phyloP scores from a whole-genome alignment of 92 coral and sea anemone species.

The Anthopleura xanthogrammica region DNA sequence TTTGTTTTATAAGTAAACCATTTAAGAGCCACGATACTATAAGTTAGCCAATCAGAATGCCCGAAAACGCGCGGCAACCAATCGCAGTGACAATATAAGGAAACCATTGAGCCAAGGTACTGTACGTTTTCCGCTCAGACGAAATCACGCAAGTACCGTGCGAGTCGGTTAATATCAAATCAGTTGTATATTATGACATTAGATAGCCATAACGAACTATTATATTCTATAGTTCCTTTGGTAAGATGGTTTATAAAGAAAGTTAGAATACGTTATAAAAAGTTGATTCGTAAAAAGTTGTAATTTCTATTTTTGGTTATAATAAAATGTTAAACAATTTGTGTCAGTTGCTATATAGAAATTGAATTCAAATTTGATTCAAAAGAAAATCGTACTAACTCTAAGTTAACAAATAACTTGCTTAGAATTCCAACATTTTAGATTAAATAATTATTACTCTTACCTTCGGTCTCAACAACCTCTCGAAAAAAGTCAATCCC shows the following conservation, averaged over 20 bases:
- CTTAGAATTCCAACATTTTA: too few species aligned
- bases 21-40: not conserved
- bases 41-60: not conserved
- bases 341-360: not conserved
- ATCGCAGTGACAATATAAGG: not conserved
- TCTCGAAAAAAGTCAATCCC: too few species aligned
- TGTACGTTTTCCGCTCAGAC: not conserved
- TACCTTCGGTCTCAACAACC: too few species aligned
- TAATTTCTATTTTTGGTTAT: constrained; percentile 33
- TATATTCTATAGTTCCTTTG: not conserved
- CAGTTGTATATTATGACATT: not conserved
- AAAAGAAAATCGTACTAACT: too few species aligned
- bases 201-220: not conserved
- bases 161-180: not conserved
- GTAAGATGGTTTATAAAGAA: not conserved
- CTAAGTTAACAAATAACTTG: too few species aligned
- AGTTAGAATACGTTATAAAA: constrained; percentile 21
- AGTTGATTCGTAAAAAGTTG: constrained; percentile 31
- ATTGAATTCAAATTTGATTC: too few species aligned
- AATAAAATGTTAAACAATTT: constrained; percentile 13
- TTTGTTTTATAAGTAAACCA: not conserved
- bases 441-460: too few species aligned
- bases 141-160: not conserved
- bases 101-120: not conserved
- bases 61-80: not conserved